Conservation (phyloP, 2,888 invertebrate species). For the Toxonevra muliebris region DNA sequence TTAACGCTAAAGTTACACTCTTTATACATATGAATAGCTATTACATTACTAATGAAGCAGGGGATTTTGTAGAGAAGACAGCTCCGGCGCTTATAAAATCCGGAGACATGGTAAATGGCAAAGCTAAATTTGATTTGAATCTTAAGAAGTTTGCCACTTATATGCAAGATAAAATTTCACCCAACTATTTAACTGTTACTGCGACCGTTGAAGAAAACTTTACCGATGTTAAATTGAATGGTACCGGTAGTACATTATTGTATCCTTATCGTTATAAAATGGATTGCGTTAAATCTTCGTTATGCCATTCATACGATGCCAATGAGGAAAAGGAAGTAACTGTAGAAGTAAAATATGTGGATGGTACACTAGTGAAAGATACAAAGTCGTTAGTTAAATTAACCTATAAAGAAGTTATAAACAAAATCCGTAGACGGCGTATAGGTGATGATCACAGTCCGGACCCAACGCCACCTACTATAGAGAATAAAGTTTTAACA, state of each 20-base stretch:
- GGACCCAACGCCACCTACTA: conserved; percentile 23
- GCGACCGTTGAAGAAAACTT: conserved; percentile 91
- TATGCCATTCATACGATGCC: conserved; percentile 89
- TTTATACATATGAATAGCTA: conserved; percentile 65
- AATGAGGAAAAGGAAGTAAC: conserved; percentile 85
- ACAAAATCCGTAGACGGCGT: conserved; percentile 37
- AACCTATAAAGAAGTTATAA: conserved; percentile 49
- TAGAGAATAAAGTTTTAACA: conserved; percentile 58
- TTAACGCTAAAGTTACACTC: conserved; percentile 86
- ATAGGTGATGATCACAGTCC: conserved; percentile 26
- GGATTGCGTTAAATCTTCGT: conserved; percentile 73
- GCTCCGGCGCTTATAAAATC: conserved; percentile 47
- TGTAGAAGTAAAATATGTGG: conserved; percentile 77
- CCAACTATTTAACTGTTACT: conserved; percentile 68
- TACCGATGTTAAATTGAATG: conserved; percentile 83
- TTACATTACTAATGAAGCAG: conserved; percentile 31
- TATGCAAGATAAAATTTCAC: conserved; percentile 2
- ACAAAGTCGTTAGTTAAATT: conserved; percentile 68
- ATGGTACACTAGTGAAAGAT: conserved; percentile 73
- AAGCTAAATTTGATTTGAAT: conserved; percentile 55
- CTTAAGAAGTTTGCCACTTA: conserved; percentile 47
- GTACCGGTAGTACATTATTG: conserved; percentile 76
- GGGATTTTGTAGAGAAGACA: conserved; percentile 25
- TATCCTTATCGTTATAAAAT: conserved; percentile 82
- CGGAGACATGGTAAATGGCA: conserved; percentile 56